Evolutionary conservation across 2,888 invertebrate genomes (phyloP), one percentile per base, ranked within the genome.

Genomic region (Sphaerolaimus hirsutus): DNA sequence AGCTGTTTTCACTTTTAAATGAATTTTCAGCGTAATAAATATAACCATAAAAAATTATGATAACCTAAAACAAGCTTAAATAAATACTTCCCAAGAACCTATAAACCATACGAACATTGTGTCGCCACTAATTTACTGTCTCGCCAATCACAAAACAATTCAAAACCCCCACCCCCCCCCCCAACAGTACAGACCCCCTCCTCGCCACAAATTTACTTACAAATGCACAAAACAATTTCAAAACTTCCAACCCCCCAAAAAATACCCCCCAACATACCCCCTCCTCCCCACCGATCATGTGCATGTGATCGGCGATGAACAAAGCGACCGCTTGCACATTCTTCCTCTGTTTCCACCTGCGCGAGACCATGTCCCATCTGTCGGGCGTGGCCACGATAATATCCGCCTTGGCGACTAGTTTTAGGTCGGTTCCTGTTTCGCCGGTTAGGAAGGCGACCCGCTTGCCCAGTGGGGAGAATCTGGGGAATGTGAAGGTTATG

Each of bases 261-360:
- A 10, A 29, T 29, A 10, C 14, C 29, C 3, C 7, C 3, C 7
- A 5, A 29, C 62, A 53, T 53, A 69, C 69, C 53, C 71, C 72
- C 47, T 68, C 66, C 46, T 66, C 62, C 48, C 69, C 70, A 40
- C 71, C 71, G 53, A 71, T 68, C 58, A 74, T 65, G 59, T 97
- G 91, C 24, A 99, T 69, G 55, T 97, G 93, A 62, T 97, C 97
- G 21, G 86, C 84, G 50, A 97, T 83, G 65, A 97, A 87, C 19
- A 99, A 71, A 50, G 86, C 81, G 10, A 97, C 78, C 59, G 84
- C 89, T 61, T 93, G 93, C 0, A 99, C 91, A 63, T 89, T 87
- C 67, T 93, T 93, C 29, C 97, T 74, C 59, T 97, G 93, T 59
- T 97, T 97, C 97, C 97, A 99, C 52, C 97, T 74, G 46, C 97